Evolutionary conservation across 2,113 vertebrate species (phyloP).

Genomic region (Boleophthalmus pectinirostris): DNA sequence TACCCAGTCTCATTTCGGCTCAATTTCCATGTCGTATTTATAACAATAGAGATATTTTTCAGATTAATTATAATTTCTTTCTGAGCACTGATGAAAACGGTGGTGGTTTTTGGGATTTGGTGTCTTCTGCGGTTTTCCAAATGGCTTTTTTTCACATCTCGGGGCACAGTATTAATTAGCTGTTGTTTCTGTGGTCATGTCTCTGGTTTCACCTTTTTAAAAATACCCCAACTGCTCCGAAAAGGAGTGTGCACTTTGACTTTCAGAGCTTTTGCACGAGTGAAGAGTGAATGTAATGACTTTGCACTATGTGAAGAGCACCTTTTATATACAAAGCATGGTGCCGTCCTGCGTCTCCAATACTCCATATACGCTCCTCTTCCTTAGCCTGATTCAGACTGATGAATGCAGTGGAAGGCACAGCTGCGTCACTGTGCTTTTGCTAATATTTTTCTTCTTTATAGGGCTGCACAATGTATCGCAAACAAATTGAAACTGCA

Average conservation of each 20-base stretch:
- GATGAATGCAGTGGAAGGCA: slow-evolving; percentile 18
- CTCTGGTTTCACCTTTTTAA: slow-evolving; percentile 9
- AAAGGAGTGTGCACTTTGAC: slow-evolving; percentile 20
- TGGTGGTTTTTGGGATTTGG: neutral
- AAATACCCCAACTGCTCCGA: neutral
- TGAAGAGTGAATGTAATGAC: slow-evolving; percentile 50
- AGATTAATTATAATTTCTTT: slow-evolving; percentile 2
- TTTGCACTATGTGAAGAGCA: slow-evolving; percentile 48
- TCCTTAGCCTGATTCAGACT: slow-evolving; percentile 2
- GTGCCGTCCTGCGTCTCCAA: neutral
- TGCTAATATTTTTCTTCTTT: slow-evolving; percentile 31
- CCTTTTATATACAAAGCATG: slow-evolving; percentile 34
- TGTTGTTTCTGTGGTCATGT: slow-evolving; percentile 27
- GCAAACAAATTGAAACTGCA: too few relatives aligned
- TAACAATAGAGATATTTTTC: slow-evolving; percentile 8
- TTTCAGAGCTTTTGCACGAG: slow-evolving; percentile 33
- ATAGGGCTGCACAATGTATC: neutral
- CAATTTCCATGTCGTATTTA: neutral
- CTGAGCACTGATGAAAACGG: neutral
- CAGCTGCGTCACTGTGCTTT: slow-evolving; percentile 13
- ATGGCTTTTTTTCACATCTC: slow-evolving; percentile 4
- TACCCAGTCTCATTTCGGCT: neutral
- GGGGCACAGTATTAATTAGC: slow-evolving; percentile 37
- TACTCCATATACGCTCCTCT: neutral
- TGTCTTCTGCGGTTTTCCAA: slow-evolving; percentile 3